A percentile compares a stretch with the other conserved stretches of the same genome.
Evolutionary conservation across 2,888 invertebrate species (phyloP).

Genomic region (Galeopsomyia nigrocyanea): DNA sequence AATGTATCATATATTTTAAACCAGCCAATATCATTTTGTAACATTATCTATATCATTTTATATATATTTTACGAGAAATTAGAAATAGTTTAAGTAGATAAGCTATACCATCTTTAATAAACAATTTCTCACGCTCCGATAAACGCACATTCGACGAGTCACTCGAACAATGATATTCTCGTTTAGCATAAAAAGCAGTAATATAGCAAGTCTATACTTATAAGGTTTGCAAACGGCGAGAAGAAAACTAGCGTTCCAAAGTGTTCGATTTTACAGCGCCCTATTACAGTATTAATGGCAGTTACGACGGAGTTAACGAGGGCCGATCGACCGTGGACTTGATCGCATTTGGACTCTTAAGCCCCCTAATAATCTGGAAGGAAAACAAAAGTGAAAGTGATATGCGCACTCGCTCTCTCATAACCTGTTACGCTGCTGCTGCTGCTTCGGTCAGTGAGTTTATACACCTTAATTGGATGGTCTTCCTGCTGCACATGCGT

Average conservation of each 20-base stretch:
- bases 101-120: no score
- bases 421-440: slow-evolving; percentile 24
- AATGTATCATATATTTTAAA: slow-evolving; percentile 17
- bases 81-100: no score
- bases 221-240: no score
- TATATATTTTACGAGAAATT: no score
- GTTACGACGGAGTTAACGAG: not conserved
- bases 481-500: not conserved
- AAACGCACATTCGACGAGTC: no score
- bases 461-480: not conserved
- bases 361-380: not conserved
- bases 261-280: not conserved
- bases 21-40: slow-evolving; percentile 15
- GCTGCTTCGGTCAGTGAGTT: slow-evolving; percentile 9
- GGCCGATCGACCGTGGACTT: no score
- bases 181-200: no score
- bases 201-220: no score
- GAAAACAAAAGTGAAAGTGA: slow-evolving; percentile 19
- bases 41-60: no score
- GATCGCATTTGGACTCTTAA: no score
- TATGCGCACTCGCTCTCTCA: not conserved
- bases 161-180: no score
- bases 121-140: no score
- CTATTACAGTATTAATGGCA: not conserved
- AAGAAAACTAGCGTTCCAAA: not conserved